Conservation (phyloP, 2,797 vertebrate species). For the Muscicapa striata region DNA sequence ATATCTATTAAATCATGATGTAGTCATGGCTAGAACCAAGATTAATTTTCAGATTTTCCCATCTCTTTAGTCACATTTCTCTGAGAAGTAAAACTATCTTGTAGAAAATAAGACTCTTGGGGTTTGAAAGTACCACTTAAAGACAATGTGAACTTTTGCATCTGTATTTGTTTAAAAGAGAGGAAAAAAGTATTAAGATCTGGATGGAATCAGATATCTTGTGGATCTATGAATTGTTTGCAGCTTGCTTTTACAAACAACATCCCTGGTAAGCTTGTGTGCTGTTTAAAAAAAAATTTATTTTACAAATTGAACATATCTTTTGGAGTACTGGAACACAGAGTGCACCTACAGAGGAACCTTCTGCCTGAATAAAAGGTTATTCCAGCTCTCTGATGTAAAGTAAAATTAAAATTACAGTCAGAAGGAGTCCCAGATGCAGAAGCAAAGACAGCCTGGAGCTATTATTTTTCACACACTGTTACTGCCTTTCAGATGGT, state of each 20-base stretch:
- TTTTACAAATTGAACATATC: not conserved
- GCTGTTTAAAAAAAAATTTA: not conserved
- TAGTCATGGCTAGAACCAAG: not conserved
- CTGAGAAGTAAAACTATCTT: not conserved
- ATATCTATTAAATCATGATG: not conserved
- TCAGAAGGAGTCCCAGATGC: not conserved
- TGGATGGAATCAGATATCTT: not conserved
- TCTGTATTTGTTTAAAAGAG: not conserved
- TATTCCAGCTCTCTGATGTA: not conserved
- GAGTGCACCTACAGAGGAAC: not conserved
- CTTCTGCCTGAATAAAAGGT: not conserved
- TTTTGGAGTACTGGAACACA: not conserved
- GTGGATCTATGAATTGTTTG: not conserved
- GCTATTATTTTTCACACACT: not conserved
- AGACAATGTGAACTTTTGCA: not conserved
- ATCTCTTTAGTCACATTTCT: not conserved
- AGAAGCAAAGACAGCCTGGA: not conserved
- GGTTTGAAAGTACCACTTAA: not conserved
- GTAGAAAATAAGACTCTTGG: not conserved
- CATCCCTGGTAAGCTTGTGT: not conserved
- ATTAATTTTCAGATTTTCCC: not conserved
- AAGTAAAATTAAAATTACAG: slow-evolving; percentile 29
- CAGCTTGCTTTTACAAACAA: not conserved
- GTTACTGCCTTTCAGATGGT: not conserved
- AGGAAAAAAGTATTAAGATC: not conserved